Conservation (phyloP, 2,888 invertebrate genomes). For the Caenorhabditis panamensis region DNA sequence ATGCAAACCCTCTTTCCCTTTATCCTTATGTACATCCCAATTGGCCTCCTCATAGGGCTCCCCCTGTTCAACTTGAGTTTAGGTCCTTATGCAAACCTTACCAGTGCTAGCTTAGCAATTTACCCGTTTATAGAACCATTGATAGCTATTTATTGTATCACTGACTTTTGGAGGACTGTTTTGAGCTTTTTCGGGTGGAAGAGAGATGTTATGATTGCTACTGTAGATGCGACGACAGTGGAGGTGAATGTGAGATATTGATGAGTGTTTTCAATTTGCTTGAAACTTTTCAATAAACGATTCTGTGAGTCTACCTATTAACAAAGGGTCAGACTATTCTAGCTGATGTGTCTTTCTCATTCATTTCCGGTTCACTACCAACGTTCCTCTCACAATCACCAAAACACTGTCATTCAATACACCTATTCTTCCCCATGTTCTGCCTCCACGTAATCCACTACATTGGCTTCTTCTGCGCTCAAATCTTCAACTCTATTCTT, state of each 20-base stretch:
- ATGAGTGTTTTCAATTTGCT: too few species aligned
- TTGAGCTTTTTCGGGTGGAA: too few species aligned
- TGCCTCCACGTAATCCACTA: constrained; percentile 47
- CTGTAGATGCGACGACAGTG: too few species aligned
- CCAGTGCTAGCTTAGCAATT: constrained; percentile 14
- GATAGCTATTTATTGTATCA: constrained; percentile 21
- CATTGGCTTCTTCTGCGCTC: constrained; percentile 27
- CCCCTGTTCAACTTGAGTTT: constrained; percentile 15
- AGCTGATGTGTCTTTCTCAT: too few species aligned
- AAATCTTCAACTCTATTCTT: constrained; percentile 5
- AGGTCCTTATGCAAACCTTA: background rate
- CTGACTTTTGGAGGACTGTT: background rate
- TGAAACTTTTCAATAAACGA: too few species aligned
- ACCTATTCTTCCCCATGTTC: too few species aligned
- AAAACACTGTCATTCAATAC: too few species aligned
- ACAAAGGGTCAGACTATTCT: too few species aligned
- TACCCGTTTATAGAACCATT: constrained; percentile 28
- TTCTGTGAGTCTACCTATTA: too few species aligned
- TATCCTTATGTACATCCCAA: constrained; percentile 26
- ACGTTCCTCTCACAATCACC: background rate
- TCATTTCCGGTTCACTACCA: too few species aligned
- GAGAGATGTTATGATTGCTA: too few species aligned
- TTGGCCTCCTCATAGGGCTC: constrained; percentile 9
- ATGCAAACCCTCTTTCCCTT: constrained; percentile 23
- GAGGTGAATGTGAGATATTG: too few species aligned